Evolutionary conservation across 2,888 invertebrate genomes (phyloP), one percentile per base, ranked within the genome.

Genomic region (Aspidiotus rigidus): DNA sequence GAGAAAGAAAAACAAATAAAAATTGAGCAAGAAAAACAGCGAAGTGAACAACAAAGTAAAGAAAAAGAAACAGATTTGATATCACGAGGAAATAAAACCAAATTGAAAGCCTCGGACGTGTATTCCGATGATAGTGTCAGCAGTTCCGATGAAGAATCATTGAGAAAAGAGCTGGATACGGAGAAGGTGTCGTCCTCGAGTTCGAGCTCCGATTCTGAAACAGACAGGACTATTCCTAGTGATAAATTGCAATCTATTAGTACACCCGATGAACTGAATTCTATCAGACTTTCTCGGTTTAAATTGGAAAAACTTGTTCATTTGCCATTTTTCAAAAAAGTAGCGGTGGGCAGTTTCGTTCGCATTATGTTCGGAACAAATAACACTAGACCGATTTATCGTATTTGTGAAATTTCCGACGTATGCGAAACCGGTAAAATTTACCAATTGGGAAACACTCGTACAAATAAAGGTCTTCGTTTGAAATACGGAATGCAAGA

Each of bases 331-430:
- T 99, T 99, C 78, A 86, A 89, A 72, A 84, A 90, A 61, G 89
- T 93, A 0, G 93, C 92, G 2, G 84, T 84, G 73, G 97, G 97
- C 11, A 96, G 95, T 77, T 99, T 90, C 79, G 97, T 99, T 0
- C 83, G 96, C 54, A 91, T 99, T 74, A 96, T 95, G 64, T 97
- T 98, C 72, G 98, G 98, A 0, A 90, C 91, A 76, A 89, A 93
- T 76, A 89, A 89, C 69, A 85, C 86, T 15, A 84, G 86, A 74
- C 87, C 95, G 0, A 92, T 96, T 0, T 97, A 97, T 77, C 85
- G 94, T 76, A 82, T 82, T 76, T 75, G 78, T 66, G 86, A 88
- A 78, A 83, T 88, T 57, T 79, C 82, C 63, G 86, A 84, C 73
- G 85, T 87, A 1, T 84, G 85, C 61, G 86, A 87, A 77, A 86